These are phyloP conservation scores for Phalacrocorax carbo DNA, from an alignment of 2,113 vertebrate genomes.

Conservation along the genomic window DNA sequence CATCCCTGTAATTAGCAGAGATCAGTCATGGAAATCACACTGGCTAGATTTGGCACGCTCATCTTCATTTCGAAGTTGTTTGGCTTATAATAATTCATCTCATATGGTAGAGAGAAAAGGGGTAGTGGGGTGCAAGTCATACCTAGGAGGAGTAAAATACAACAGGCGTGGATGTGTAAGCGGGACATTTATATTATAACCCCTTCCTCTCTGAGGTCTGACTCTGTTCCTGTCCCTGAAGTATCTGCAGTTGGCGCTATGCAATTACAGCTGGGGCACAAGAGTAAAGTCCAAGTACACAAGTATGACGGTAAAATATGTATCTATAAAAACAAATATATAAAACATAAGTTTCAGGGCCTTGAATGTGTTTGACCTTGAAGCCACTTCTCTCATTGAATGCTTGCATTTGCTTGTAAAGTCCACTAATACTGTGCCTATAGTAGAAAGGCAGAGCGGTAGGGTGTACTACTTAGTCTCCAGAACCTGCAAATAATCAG, in stretches of 20 bases:
- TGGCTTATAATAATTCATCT: neutral
- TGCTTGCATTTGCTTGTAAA: neutral
- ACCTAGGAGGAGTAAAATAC: neutral
- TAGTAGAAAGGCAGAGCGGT: neutral
- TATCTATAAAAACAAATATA: neutral
- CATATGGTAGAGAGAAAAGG: neutral
- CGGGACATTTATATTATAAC: neutral
- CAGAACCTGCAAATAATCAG: neutral
- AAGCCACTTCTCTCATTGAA: neutral
- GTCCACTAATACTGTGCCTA: neutral
- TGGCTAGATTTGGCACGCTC: neutral
- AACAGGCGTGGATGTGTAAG: neutral
- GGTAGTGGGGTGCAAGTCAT: neutral
- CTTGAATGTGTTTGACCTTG: neutral
- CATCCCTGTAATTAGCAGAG: neutral
- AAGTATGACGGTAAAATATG: neutral
- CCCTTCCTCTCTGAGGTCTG: neutral
- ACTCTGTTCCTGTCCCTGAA: neutral
- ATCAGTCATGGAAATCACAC: neutral
- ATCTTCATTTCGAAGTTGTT: neutral
- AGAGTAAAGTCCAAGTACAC: neutral
- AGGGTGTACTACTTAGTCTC: neutral
- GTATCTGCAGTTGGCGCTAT: neutral
- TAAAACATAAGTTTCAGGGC: neutral
- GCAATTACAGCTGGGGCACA: neutral